Evolutionary conservation across 2,113 vertebrate genomes (phyloP), one percentile per base, ranked within the genome.

Genomic region (Cynoglossus semilaevis): DNA sequence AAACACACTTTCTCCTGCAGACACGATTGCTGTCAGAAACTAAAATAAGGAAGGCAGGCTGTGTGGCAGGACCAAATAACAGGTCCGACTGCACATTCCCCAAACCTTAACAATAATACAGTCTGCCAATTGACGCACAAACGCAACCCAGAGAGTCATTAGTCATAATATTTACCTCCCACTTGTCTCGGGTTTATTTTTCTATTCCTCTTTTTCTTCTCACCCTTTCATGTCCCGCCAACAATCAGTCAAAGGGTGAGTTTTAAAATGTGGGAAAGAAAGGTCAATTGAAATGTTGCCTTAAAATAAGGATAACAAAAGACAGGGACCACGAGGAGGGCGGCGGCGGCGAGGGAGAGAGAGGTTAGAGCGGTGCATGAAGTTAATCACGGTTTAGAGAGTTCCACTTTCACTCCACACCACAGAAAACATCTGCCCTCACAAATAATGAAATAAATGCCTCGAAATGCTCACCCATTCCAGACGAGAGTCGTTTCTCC

Each of bases 111-210:
- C 57, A 17, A 49, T 63, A 76, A 76, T 72, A 70, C 18, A 67
- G 70, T 56, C 63, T 76, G 80, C 67, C 77, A 78, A 58, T n/a
- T 74, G 69, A 82, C 67, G 57, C 62, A 72, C 48, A 29, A 34
- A 57, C 58, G 63, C 76, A 83, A 58, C 58, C 59, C 42, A 44
- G 47, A 76, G 76, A 82, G 53, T 70, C 67, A 76, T 74, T 68
- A 76, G 76, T 88, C 84, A 90, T 84, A 88, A 88, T 85, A 87
- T 70, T 85, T 79, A 81, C 48, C 54, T 53, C 62, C 43, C 37
- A 65, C 63, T 68, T 69, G 49, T 65, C 29, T 60, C 63, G 38
- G 68, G 67, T 87, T 83, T 79, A 69, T 76, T 76, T 63, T 77
- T 51, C 41, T 29, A 45, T 58, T 65, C 44, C 64, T 56, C 59